phyloP scores from a whole-genome alignment of 1,140 invertebrate genomes.

The Wiebesia pumilae region DNA sequence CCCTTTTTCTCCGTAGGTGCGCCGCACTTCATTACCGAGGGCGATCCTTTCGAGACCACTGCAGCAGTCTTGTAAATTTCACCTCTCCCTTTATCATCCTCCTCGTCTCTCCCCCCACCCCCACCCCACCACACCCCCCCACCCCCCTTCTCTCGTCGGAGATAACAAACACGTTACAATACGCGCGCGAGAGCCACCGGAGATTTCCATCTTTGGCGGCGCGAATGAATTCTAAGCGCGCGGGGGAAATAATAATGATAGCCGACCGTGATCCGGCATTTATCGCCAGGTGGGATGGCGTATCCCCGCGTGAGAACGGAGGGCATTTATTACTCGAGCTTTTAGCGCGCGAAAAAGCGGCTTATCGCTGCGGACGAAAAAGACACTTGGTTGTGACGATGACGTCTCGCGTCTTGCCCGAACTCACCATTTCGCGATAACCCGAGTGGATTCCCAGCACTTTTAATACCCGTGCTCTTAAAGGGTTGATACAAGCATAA shows the following conservation, averaged over 20 bases:
- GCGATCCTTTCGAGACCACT: not conserved
- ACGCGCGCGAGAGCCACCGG: constrained; percentile 7
- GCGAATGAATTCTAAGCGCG: not conserved
- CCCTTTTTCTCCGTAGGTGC: constrained; percentile 10
- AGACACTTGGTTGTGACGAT: not conserved
- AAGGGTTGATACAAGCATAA: not conserved
- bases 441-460: too few relatives aligned
- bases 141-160: not conserved
- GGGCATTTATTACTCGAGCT: constrained; percentile 27
- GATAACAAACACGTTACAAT: constrained; percentile 42
- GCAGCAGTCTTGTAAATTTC: constrained; percentile 38
- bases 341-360: constrained; percentile 31
- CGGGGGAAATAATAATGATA: not conserved
- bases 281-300: not conserved
- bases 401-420: not conserved
- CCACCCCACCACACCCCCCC: not conserved
- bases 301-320: not conserved
- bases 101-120: not conserved
- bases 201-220: constrained; percentile 28
- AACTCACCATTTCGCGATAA: not conserved
- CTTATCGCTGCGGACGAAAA: not conserved
- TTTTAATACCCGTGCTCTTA: not conserved
- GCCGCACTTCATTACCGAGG: constrained; percentile 31
- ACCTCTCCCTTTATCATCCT: not conserved
- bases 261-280: not conserved